Percentiles rank a stretch among this genome's conserved stretches.
phyloP scores from a whole-genome alignment of 1,140 invertebrate species.

The Heliothis virescens region DNA sequence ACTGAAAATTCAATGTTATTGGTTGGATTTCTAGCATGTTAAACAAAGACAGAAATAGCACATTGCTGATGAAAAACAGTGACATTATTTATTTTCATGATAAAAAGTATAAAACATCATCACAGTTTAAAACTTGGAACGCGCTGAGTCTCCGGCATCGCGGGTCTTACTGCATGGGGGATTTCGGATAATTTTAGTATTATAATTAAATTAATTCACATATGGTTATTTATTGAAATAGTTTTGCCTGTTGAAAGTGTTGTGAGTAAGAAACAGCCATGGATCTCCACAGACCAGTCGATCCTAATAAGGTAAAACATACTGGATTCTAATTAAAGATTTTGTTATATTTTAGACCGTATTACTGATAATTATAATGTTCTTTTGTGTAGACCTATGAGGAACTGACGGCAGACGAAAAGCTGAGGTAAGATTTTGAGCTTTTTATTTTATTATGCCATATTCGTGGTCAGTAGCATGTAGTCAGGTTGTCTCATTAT shows the following conservation, averaged over 20 bases:
- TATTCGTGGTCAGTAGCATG: background rate
- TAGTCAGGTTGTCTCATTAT: background rate
- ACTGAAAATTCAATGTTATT: background rate
- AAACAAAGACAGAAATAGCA: background rate
- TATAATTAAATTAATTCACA: conserved; percentile 49
- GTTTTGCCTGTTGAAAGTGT: conserved; percentile 20
- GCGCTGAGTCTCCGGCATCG: conserved; percentile 23
- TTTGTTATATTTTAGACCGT: conserved; percentile 37
- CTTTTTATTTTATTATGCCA: background rate
- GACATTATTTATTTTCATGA: background rate
- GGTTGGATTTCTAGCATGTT: background rate
- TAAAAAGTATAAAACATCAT: background rate
- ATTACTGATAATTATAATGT: conserved; percentile 17
- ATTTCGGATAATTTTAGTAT: conserved; percentile 23
- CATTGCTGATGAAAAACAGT: background rate
- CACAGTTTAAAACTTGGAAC: background rate
- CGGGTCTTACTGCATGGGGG: conserved; percentile 2
- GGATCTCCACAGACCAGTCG: conserved; percentile 88
- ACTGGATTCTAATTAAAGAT: conserved; percentile 47
- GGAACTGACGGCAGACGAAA: conserved; percentile 90
- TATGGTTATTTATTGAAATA: conserved; percentile 27
- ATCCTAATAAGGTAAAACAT: conserved; percentile 87
- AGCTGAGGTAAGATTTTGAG: conserved; percentile 86
- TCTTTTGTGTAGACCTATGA: conserved; percentile 87
- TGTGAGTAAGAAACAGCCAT: conserved; percentile 61